A percentile compares a stretch with the other conserved stretches of the same genome.
Conservation (phyloP, 1,140 invertebrate genomes). For the Habropoda laboriosa region DNA sequence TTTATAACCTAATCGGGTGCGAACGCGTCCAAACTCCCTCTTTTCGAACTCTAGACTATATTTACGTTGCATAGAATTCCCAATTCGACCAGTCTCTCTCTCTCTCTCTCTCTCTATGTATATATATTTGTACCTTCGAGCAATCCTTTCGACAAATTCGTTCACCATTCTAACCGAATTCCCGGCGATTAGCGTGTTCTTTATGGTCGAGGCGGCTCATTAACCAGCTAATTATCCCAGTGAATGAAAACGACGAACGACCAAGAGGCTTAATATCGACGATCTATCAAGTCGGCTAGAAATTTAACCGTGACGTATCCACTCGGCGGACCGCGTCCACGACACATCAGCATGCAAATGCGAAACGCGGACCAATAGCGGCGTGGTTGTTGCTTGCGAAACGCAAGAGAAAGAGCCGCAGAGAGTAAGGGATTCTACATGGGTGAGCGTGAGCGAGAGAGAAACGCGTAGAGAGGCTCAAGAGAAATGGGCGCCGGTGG, state of each 20-base stretch:
- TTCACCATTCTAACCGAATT: not conserved
- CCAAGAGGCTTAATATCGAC: slow-evolving; percentile 67
- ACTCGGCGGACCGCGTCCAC: not conserved
- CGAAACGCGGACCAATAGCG: slow-evolving; percentile 29
- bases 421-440: no score
- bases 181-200: not conserved
- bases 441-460: not conserved
- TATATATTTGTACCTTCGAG: no score
- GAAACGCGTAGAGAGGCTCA: not conserved
- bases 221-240: slow-evolving; percentile 21
- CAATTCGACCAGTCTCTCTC: not conserved
- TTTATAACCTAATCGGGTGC: slow-evolving; percentile 62
- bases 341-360: slow-evolving; percentile 5
- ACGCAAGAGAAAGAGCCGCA: not conserved
- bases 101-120: no score
- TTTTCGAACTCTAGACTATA: not conserved
- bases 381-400: not conserved
- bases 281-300: slow-evolving; percentile 71
- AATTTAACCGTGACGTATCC: slow-evolving; percentile 12
- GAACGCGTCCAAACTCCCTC: slow-evolving; percentile 37
- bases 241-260: not conserved
- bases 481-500: slow-evolving; percentile 77
- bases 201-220: not conserved
- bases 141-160: not conserved
- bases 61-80: slow-evolving; percentile 14